phyloP scores from a whole-genome alignment of 2,888 invertebrate genomes.

The Ceraclea dissimilis region DNA sequence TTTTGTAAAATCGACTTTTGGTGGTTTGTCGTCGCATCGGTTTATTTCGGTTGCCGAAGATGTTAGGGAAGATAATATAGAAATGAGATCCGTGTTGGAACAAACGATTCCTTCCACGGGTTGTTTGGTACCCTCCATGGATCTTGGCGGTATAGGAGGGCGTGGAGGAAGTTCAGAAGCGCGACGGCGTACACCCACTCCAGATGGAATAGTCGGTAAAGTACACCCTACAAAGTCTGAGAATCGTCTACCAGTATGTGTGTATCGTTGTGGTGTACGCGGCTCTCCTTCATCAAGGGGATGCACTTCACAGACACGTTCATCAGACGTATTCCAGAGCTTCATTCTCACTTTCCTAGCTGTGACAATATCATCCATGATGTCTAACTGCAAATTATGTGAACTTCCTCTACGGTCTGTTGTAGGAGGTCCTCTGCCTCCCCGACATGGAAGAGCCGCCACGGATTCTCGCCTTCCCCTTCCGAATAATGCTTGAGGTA shows the following conservation, averaged over 20 bases:
- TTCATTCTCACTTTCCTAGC: conserved; percentile 77
- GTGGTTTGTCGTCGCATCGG: conserved; percentile 46
- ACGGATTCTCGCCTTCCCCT: conserved; percentile 74
- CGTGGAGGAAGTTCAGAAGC: conserved; percentile 67
- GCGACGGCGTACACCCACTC: conserved; percentile 36
- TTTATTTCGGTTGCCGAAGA: conserved; percentile 76
- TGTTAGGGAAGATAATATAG: conserved; percentile 70
- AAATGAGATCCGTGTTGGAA: conserved; percentile 73
- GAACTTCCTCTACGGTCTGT: conserved; percentile 68
- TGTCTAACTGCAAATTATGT: conserved; percentile 77
- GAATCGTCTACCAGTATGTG: conserved; percentile 54
- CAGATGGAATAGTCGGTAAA: conserved; percentile 52
- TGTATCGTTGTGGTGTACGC: conserved; percentile 52
- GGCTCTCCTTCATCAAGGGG: conserved; percentile 60
- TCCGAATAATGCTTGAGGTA: conserved; percentile 69
- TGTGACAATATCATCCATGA: conserved; percentile 82
- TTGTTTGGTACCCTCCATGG: conserved; percentile 28
- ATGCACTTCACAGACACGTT: conserved; percentile 75
- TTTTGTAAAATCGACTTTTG: conserved; percentile 27
- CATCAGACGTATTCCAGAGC: conserved; percentile 75
- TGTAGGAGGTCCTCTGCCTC: conserved; percentile 58
- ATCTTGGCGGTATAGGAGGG: conserved; percentile 26
- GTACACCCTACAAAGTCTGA: conserved; percentile 64
- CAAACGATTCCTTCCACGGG: conserved; percentile 60
- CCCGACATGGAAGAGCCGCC: conserved; percentile 60